phyloP scores from a whole-genome alignment of 2,888 invertebrate species.

The Drosophila ustulata region DNA sequence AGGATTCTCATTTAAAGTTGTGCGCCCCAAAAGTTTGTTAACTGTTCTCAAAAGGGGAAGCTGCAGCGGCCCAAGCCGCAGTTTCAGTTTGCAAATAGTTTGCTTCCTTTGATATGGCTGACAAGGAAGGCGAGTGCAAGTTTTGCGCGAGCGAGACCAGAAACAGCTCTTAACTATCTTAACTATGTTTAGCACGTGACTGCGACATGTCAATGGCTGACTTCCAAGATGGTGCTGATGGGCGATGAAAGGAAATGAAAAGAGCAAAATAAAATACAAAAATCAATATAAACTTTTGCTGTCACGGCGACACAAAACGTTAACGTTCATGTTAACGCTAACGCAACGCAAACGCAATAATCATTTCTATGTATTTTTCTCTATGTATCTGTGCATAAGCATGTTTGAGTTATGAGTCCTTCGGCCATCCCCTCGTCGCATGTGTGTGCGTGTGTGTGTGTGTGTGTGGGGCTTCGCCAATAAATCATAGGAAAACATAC shows the following conservation, averaged over 20 bases:
- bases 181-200: conserved; percentile 64
- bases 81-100: conserved; percentile 52
- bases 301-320: conserved; percentile 27
- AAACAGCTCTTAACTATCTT: conserved; percentile 55
- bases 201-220: conserved; percentile 3
- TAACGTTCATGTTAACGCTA: neutral
- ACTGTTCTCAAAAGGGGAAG: conserved; percentile 14
- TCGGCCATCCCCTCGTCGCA: conserved; percentile 1
- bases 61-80: conserved; percentile 15
- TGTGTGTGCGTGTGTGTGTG: neutral
- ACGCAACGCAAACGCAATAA: conserved; percentile 10
- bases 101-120: conserved; percentile 39
- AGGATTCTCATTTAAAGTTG: conserved; percentile 61
- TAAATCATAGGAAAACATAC: conserved; percentile 55
- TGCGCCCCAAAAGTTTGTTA: conserved; percentile 33
- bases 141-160: conserved; percentile 17
- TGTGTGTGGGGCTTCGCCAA: conserved; percentile 23
- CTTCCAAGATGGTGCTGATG: conserved; percentile 32
- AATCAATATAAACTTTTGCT: conserved; percentile 58
- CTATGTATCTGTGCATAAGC: conserved; percentile 13
- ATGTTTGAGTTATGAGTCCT: conserved; percentile 34
- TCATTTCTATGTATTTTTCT: conserved; percentile 26
- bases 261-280: conserved; percentile 20
- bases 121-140: conserved; percentile 19
- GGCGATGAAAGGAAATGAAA: conserved; percentile 9